Evolutionary conservation across 2,113 vertebrate species (phyloP), one percentile per base, ranked within the genome.

Genomic region (Tragelaphus buxtoni): DNA sequence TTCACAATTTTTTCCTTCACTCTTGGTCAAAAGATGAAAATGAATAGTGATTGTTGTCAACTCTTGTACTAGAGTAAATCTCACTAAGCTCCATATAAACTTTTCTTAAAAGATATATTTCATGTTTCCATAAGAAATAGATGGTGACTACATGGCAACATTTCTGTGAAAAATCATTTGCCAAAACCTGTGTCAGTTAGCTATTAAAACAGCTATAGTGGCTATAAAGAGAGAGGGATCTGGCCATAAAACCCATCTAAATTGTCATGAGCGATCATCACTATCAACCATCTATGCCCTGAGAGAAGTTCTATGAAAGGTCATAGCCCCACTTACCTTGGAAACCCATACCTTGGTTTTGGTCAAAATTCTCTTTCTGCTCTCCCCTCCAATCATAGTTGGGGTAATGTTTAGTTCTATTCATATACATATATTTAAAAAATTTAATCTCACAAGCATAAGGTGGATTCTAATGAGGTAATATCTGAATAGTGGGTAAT

Each of bases 21-120:
- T 90, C 42, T 81, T 95, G 28, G 13, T 77, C 49, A 90, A 90
- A 95, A 95, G 76, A 77, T 49, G 9, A 90, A 95, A 61, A 93
- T 58, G 85, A 90, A 90, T 39, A 65, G 12, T 81, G 47, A 95
- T 4, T 88, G 4, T 24, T 83, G 76, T 39, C 39, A 96, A 58
- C 35, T 69, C 45, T 14, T 90, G 6, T 72, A 90, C 69, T 79
- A 93, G 51, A 90, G 84, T 87, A 93, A 77, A 95, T 88, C 13
- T 90, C 63, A 95, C 24, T 53, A 95, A 53, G 45, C 63, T 61
- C 39, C 2, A 30, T 69, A 84, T 12, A 91, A 74, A 80, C 22
- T 10, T 96, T 79, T 86, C 30, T 92, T 80, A 80, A n/a, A 82
- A 91, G 45, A 72, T 65, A 18, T 12, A 87, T 77, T 83, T 83